These are phyloP conservation scores for Cheilosia pagana DNA, from an alignment of 2,888 invertebrate species.

Conservation along the genomic window DNA sequence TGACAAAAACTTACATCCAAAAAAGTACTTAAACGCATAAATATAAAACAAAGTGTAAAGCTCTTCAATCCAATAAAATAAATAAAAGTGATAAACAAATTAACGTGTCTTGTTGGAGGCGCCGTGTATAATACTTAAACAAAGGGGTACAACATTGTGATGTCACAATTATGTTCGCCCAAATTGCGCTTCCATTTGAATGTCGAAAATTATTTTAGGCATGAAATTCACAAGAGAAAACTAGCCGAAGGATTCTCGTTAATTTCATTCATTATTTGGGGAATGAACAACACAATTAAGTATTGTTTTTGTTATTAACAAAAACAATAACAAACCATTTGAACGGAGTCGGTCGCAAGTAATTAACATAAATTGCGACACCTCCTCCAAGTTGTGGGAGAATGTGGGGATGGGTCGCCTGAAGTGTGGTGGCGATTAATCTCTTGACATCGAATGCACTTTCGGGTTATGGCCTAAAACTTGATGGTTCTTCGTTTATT, in stretches of 20 bases:
- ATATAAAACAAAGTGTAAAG: slow-evolving; percentile 21
- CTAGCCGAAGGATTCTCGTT: slow-evolving; percentile 24
- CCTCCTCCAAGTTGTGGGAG: slow-evolving; percentile 4
- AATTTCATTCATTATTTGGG: slow-evolving; percentile 55
- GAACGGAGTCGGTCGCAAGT: slow-evolving; percentile 26
- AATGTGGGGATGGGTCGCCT: not conserved
- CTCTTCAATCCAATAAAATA: not conserved
- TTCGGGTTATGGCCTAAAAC: not conserved
- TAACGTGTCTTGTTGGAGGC: slow-evolving; percentile 25
- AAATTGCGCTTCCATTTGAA: slow-evolving; percentile 25
- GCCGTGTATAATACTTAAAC: not conserved
- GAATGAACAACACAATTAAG: slow-evolving; percentile 17
- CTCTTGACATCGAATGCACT: slow-evolving; percentile 20
- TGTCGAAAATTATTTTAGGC: slow-evolving; percentile 40
- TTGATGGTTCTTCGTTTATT: no score
- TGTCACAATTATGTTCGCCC: slow-evolving; percentile 49
- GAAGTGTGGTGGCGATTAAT: slow-evolving; percentile 15
- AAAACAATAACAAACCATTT: slow-evolving; percentile 38
- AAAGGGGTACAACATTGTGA: slow-evolving; percentile 13
- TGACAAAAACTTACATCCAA: not conserved
- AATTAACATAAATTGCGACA: slow-evolving; percentile 34
- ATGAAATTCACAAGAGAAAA: slow-evolving; percentile 17
- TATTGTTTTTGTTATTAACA: slow-evolving; percentile 46
- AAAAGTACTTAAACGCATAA: not conserved
- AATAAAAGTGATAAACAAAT: slow-evolving; percentile 43